Conservation (phyloP, 1,140 invertebrate genomes). For the Penaeus japonicus region DNA sequence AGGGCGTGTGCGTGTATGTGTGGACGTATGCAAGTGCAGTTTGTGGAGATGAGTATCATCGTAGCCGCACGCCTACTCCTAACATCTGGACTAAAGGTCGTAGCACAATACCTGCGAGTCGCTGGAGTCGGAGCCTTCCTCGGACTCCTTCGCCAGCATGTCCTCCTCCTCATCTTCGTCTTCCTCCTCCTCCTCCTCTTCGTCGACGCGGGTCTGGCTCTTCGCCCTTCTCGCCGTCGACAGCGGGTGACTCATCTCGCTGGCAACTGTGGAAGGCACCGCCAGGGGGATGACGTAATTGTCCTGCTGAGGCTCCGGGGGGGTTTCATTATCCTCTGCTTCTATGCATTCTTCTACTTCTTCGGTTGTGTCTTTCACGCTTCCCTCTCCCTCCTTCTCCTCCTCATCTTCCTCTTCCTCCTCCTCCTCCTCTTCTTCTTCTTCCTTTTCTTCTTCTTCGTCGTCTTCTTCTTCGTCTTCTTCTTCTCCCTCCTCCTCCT, state of each 20-base stretch:
- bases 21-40: too few relatives aligned
- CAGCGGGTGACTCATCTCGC: not conserved
- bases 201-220: not conserved
- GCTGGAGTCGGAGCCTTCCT: conserved; percentile 41
- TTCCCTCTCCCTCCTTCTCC: not conserved
- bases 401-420: not conserved
- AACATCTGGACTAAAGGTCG: too few relatives aligned
- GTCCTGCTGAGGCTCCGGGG: not conserved
- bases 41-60: too few relatives aligned
- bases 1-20: too few relatives aligned
- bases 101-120: conserved; percentile 37
- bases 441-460: not conserved
- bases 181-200: conserved; percentile 39
- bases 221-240: not conserved
- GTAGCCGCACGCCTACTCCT: too few relatives aligned
- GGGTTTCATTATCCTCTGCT: not conserved
- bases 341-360: not conserved
- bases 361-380: not conserved
- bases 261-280: not conserved
- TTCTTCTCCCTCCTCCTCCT: not conserved
- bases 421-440: not conserved
- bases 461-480: conserved; percentile 25
- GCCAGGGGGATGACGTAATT: not conserved
- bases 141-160: conserved; percentile 45
- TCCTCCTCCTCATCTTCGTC: conserved; percentile 48